Base-by-base conservation (phyloP, 1,140 invertebrate genomes). In the Rhynchophorus ferrugineus region DNA sequence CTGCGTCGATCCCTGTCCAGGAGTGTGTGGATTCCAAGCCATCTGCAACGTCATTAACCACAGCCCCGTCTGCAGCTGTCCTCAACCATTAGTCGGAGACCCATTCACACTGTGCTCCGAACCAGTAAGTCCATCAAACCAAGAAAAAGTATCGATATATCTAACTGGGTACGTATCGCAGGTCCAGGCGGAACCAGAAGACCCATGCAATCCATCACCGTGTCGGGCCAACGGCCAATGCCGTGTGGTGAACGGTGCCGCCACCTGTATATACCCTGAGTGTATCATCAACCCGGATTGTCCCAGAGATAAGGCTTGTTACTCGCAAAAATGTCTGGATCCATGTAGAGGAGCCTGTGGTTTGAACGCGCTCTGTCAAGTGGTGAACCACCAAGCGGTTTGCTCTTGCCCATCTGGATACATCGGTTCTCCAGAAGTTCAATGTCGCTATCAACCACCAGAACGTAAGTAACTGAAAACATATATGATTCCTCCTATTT, bases 211-310 rank as follows among this genome's bases (percentile, higher is more conserved):
- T 63, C 86, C 87, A 17, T 87, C 83, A 16, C 87, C 87, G 1
- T 91, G 89, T 61, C 79, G 80, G 38, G 76, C 77, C 16, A 88
- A 89, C 59, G 89, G 89, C 2, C 82, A 86, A 55, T 92, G 90
- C 62, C 75, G 79, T 35, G 81, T 88, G 0, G 71, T 79, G 9
- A 81, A 83, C 56, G 80, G 77, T 17, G 70, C 75, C 3, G 85
- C 88, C 2, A 73, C 77, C 24, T 91, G 89, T 64, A 77, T 76
- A 3, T 93, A 93, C 71, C 85, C 89, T 1, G 89, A 91, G 69
- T 91, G 89, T 71, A 73, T 90, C 7, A 85, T 87, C 21, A 89
- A 90, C 62, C 81, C 84, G 37, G 87, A 91, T 56, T 93, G 90
- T 73, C 76, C 86, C 0, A 75, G 85, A 38, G 81, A 90, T 60